Percentiles rank a stretch among this genome's conserved stretches.
phyloP scores from a whole-genome alignment of 2,888 invertebrate genomes.

The Volucella bombylans region DNA sequence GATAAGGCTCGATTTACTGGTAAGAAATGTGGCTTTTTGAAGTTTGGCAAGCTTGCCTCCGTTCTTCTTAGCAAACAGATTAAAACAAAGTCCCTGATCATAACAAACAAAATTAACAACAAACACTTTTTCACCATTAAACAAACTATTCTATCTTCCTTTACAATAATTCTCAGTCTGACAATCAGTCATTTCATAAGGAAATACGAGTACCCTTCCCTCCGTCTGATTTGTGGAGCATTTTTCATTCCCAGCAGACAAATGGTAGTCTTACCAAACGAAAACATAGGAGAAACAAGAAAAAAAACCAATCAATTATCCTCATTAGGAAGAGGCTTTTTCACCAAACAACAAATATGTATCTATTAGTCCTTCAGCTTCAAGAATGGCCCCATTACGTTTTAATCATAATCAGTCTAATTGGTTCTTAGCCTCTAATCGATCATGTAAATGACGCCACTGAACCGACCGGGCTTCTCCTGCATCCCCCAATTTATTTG shows the following conservation, averaged over 20 bases:
- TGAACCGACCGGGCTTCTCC: not conserved
- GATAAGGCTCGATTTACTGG: too few relatives aligned
- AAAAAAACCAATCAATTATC: constrained; percentile 67
- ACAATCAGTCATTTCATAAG: too few relatives aligned
- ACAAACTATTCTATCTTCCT: too few relatives aligned
- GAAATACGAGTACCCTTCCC: too few relatives aligned
- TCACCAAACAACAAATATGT: constrained; percentile 59
- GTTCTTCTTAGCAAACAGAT: too few relatives aligned
- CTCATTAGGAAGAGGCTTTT: constrained; percentile 56
- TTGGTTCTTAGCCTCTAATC: constrained; percentile 72
- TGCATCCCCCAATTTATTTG: too few relatives aligned
- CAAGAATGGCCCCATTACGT: constrained; percentile 50
- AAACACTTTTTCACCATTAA: too few relatives aligned
- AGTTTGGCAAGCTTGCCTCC: too few relatives aligned
- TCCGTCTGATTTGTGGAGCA: not conserved
- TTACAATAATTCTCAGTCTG: too few relatives aligned
- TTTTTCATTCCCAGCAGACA: constrained; percentile 19
- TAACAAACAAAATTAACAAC: too few relatives aligned
- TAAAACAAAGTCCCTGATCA: too few relatives aligned
- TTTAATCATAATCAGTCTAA: constrained; percentile 67
- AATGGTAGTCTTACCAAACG: constrained; percentile 8
- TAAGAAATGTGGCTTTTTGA: too few relatives aligned
- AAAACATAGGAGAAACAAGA: not conserved
- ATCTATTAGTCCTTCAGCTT: constrained; percentile 53
- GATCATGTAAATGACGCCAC: constrained; percentile 71